Base-by-base conservation (phyloP, 1,140 invertebrate genomes). In the Diplogasteroides magnus region DNA sequence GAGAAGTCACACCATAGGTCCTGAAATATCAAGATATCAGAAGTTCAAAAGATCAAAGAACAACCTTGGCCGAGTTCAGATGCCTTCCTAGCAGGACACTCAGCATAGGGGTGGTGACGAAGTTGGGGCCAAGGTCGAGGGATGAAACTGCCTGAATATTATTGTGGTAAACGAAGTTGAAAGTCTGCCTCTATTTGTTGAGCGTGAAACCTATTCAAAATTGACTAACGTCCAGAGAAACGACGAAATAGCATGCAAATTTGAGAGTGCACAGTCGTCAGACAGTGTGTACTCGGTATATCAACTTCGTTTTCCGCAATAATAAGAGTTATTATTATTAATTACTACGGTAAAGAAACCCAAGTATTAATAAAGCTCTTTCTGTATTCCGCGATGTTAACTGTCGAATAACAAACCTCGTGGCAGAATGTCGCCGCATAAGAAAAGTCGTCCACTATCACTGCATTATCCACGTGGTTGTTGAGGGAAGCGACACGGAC, bases 381-480 rank as follows among this genome's bases (percentile, higher is more conserved):
- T n/a, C n/a, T n/a, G n/a, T n/a, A n/a, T n/a, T n/a, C n/a, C n/a
- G n/a, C n/a, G n/a, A n/a, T n/a, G n/a, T n/a, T n/a, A n/a, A n/a
- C n/a, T n/a, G n/a, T 48, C 37, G 19, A 6, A 11, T 6, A 48
- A 11, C 37, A 19, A 11, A 48, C 37, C 29, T 77, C 82, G 2
- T 71, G 68, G 55, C 74, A 81, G 27, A 82, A 55, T 3, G 76
- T 77, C 31, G 78, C 79, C 14, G 60, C 63, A 62, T 82, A 81
- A 11, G 72, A 67, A 56, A 81, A 74, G 55, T 83, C 81, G 59
- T 81, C 79, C 13, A 81, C 66, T n/a, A 79, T 68, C 31, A 81
- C 68, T 60, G 83, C 79, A 62, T 78, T 83, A 64, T 81, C 79
- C 55, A 73, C 74, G 32, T 83, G 73, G n/a, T 65, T 28, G 62